Conservation (phyloP, 2,888 invertebrate genomes). For the Ethmia dodecea region DNA sequence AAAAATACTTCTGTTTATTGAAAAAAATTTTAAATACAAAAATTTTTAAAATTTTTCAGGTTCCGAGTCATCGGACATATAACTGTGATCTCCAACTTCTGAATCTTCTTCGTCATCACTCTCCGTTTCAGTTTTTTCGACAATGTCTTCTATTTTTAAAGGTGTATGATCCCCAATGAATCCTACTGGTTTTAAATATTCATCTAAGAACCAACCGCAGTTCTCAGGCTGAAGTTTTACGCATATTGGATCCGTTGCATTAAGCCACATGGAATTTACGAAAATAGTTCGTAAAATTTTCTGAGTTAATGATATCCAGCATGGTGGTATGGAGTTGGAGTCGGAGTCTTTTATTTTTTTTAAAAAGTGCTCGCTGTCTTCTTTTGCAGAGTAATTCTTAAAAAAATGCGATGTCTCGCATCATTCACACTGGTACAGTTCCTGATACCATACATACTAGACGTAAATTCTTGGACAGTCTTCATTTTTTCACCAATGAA, state of each 20-base stretch:
- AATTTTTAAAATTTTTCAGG: conserved; percentile 18
- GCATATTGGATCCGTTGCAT: conserved; percentile 22
- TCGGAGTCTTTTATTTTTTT: conserved; percentile 16
- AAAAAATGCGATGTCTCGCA: conserved; percentile 29
- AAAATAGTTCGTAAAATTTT: conserved; percentile 7
- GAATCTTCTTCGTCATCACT: conserved; percentile 19
- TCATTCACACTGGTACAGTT: conserved; percentile 30
- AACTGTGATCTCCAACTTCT: conserved; percentile 20
- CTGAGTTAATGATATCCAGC: conserved; percentile 6
- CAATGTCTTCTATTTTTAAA: conserved; percentile 9
- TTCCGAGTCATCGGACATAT: conserved; percentile 21
- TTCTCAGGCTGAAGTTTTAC: conserved; percentile 23
- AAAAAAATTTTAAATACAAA: no score
- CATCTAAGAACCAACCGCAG: conserved; percentile 21
- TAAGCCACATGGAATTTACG: conserved; percentile 22
- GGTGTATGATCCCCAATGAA: conserved; percentile 14
- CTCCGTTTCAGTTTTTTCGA: conserved; percentile 16
- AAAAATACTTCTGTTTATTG: no score
- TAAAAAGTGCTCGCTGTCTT: conserved; percentile 26
- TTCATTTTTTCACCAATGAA: not conserved
- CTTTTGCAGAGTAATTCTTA: conserved; percentile 27
- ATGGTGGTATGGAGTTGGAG: conserved; percentile 5
- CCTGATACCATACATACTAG: conserved; percentile 28
- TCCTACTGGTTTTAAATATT: conserved; percentile 16
- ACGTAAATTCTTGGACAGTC: conserved; percentile 16